Percentiles rank a stretch among this genome's conserved stretches.
Evolutionary conservation across 2,888 invertebrate genomes (phyloP).

Genomic region (Zele albiditarsus): DNA sequence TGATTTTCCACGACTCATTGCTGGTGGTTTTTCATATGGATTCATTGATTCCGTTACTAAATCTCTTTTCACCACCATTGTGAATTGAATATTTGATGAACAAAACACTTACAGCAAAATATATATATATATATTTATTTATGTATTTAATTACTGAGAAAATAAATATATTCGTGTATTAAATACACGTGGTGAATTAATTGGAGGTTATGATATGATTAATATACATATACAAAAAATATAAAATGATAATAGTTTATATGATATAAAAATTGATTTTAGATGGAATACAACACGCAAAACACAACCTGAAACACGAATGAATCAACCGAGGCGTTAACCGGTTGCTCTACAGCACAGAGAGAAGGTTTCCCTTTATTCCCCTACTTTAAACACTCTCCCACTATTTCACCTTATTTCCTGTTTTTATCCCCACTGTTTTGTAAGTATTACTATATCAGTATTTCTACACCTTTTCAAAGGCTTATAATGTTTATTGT

Average conservation of each 20-base stretch:
- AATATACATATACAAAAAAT: neutral
- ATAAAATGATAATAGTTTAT: neutral
- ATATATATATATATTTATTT: too few relatives aligned
- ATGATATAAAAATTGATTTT: neutral
- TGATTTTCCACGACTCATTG: slow-evolving; percentile 51
- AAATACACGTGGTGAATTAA: too few relatives aligned
- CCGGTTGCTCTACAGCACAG: neutral
- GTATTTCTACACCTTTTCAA: too few relatives aligned
- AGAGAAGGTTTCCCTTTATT: slow-evolving; percentile 15
- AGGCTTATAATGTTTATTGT: too few relatives aligned
- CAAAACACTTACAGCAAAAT: too few relatives aligned
- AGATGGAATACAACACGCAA: neutral
- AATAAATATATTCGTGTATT: too few relatives aligned
- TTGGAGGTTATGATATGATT: too few relatives aligned
- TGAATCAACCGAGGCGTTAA: slow-evolving; percentile 13
- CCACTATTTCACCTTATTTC: neutral
- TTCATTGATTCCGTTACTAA: slow-evolving; percentile 74
- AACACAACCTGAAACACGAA: neutral
- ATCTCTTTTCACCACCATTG: slow-evolving; percentile 54
- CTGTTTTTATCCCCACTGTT: neutral
- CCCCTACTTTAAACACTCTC: slow-evolving; percentile 7
- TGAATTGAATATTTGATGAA: neutral
- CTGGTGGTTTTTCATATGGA: slow-evolving; percentile 74
- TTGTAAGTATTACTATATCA: too few relatives aligned
- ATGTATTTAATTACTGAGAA: too few relatives aligned